Conservation (phyloP, 2,113 vertebrate genomes). For the Pollimyrus isidori region DNA sequence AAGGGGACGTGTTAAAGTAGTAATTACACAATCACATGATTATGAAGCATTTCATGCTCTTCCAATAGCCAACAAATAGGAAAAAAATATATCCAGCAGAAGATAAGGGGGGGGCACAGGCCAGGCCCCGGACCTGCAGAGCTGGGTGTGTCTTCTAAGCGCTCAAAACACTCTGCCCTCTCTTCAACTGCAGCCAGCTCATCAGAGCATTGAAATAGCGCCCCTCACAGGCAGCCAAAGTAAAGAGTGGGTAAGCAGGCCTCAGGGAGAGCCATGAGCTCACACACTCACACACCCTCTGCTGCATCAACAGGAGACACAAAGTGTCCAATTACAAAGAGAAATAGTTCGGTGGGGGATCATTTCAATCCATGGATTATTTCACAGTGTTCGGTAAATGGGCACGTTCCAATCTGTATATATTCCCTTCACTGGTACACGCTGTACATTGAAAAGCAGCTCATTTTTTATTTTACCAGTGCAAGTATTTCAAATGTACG, state of each 20-base stretch:
- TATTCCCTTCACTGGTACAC: background rate
- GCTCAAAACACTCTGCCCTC: background rate
- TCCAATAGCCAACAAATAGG: background rate
- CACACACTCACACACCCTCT: background rate
- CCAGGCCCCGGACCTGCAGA: background rate
- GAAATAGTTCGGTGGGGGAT: background rate
- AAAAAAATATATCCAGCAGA: background rate
- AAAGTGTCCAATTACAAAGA: background rate
- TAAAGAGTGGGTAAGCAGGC: background rate
- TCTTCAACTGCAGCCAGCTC: background rate
- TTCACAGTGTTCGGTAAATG: background rate
- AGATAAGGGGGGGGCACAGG: background rate
- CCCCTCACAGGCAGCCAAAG: background rate
- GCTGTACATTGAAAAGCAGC: background rate
- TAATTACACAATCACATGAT: background rate
- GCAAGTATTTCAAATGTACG: background rate
- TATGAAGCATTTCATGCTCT: background rate
- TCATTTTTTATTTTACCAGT: background rate
- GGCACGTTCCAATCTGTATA: background rate
- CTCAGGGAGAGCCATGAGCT: background rate
- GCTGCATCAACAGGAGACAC: background rate
- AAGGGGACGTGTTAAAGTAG: background rate
- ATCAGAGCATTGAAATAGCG: background rate
- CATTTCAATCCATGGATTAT: background rate
- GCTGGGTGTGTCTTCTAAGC: background rate